Base-by-base conservation (phyloP, 2,113 vertebrate species). In the Pycnonotus jocosus region DNA sequence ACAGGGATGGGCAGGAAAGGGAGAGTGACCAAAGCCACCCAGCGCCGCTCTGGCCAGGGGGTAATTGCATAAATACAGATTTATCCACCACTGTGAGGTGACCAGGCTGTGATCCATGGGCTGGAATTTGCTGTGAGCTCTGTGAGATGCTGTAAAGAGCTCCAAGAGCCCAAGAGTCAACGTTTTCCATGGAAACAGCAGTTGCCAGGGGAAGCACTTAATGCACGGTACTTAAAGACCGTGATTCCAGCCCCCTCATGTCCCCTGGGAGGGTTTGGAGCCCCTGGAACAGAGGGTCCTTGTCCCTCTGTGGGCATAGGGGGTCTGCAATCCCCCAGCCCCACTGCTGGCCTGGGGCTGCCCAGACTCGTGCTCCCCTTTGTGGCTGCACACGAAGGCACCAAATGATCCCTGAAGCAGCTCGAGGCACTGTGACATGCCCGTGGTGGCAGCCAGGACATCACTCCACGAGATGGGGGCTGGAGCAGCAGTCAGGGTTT, bases 251-350 rank as follows among this genome's bases (percentile, higher is more conserved):
- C 54, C 80, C 62, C 58, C 80, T 86, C 62, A 4, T 31, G 45
- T 48, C 28, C 76, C 38, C 47, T 0, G 6, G 16, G 27, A 61
- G 31, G 40, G n/a, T 31, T 78, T 84, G 81, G 50, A 80, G 25
- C 14, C 27, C 28, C 12, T 0, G 0, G 16, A 60, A 45, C 0
- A 1, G 1, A 17, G 27, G 54, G 35, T 71, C 20, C 7, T 18
- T 33, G 31, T 61, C 61, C 38, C 22, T 69, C 54, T 40, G 70
- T 23, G 62, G n/a, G 38, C 4, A 11, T 0, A 6, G 40, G 17
- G 53, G 21, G 4, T 25, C 72, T 56, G 81, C 8, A 14, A 70
- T 28, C 22, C 51, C 45, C 56, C 19, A 7, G 40, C 28, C 66
- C 66, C 3, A 2, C 44, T 20, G 57, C 30, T 42, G 51, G 21